These are phyloP conservation scores for Pilophorus perplexus DNA, from an alignment of 2,888 invertebrate species.

Conservation along the genomic window DNA sequence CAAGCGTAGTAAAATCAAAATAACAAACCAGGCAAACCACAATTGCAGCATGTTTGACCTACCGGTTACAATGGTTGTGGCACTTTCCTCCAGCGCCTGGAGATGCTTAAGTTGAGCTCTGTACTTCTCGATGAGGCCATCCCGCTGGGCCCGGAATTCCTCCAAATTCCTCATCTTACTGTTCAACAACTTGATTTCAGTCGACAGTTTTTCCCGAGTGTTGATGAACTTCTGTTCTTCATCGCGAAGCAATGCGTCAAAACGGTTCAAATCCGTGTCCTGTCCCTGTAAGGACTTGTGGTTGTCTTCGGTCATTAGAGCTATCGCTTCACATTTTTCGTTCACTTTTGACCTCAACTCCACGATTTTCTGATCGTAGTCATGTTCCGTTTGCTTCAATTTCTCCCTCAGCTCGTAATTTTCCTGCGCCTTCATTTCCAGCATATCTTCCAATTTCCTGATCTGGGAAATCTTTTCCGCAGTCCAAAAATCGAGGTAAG, in stretches of 20 bases:
- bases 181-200: conserved; percentile 27
- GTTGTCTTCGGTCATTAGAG: conserved; percentile 7
- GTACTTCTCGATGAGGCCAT: conserved; percentile 13
- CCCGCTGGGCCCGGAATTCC: conserved; percentile 11
- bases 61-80: conserved; percentile 17
- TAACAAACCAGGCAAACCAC: too few relatives aligned
- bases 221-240: conserved; percentile 5
- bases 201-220: conserved; percentile 12
- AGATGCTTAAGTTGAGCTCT: background rate
- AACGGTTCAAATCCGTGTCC: background rate
- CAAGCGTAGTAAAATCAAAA: too few relatives aligned
- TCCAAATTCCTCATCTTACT: conserved; percentile 23
- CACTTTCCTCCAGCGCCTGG: conserved; percentile 9
- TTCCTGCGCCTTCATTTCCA: background rate
- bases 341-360: conserved; percentile 6
- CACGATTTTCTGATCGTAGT: background rate
- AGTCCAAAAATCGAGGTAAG: conserved; percentile 13
- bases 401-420: background rate
- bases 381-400: background rate
- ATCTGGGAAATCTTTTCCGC: conserved; percentile 21
- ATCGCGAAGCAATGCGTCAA: background rate
- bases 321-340: conserved; percentile 23
- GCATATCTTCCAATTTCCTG: background rate
- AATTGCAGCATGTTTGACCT: too few relatives aligned
- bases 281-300: background rate